Percentiles rank a stretch among this genome's conserved stretches.
phyloP scores from a whole-genome alignment of 2,888 invertebrate species.

The Punctoribates punctum region DNA sequence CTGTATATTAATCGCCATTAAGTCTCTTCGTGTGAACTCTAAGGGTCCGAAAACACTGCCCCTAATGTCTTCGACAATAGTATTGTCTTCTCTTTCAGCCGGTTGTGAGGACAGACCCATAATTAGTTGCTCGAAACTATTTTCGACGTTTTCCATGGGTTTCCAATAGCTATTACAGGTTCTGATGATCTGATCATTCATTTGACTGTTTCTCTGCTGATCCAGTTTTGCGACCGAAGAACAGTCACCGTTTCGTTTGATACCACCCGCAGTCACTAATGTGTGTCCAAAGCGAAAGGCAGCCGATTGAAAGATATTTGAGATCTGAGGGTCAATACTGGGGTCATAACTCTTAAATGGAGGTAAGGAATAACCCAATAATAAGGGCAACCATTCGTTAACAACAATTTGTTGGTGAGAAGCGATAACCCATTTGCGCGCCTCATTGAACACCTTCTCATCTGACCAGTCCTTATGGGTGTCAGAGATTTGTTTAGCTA shows the following conservation, averaged over 20 bases:
- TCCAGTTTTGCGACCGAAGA: constrained; percentile 8
- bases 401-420: constrained; percentile 57
- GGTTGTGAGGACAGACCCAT: constrained; percentile 60
- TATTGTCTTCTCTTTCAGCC: constrained; percentile 60
- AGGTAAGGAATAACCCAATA: constrained; percentile 53
- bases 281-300: constrained; percentile 64
- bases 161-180: constrained; percentile 61
- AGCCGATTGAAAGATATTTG: constrained; percentile 62
- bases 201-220: neutral
- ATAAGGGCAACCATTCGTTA: constrained; percentile 58
- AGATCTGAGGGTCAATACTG: constrained; percentile 61
- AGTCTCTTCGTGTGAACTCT: constrained; percentile 61
- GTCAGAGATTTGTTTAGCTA: constrained; percentile 54
- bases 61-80: constrained; percentile 61
- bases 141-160: constrained; percentile 49
- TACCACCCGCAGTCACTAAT: constrained; percentile 60
- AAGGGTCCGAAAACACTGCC: constrained; percentile 61
- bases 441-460: constrained; percentile 59
- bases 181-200: constrained; percentile 52
- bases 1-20: constrained; percentile 62
- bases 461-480: constrained; percentile 55
- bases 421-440: constrained; percentile 61
- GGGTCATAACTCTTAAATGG: constrained; percentile 58
- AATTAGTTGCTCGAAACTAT: constrained; percentile 55
- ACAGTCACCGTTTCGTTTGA: constrained; percentile 48